phyloP scores from a whole-genome alignment of 2,113 vertebrate genomes.

The Crotophaga sulcirostris region DNA sequence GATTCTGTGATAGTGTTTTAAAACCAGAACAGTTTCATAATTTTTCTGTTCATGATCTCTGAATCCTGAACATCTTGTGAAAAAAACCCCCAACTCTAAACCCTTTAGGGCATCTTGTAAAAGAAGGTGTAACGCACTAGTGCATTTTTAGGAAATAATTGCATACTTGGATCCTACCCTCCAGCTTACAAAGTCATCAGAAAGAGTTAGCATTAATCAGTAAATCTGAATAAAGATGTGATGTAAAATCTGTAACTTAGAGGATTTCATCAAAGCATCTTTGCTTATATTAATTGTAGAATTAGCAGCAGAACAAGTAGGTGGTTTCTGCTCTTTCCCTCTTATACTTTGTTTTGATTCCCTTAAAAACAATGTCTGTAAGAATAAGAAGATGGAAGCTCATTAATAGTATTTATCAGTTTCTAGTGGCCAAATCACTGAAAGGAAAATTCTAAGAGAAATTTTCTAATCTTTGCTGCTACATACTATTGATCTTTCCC shows the following conservation, averaged over 20 bases:
- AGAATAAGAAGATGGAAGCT: background rate
- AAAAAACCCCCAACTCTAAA: background rate
- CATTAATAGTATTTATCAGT: background rate
- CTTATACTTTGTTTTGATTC: background rate
- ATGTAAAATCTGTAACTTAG: background rate
- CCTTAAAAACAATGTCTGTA: background rate
- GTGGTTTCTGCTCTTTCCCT: slow-evolving; percentile 15
- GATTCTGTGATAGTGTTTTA: background rate
- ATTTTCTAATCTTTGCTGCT: slow-evolving; percentile 19
- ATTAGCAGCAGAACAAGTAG: background rate
- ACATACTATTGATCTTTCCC: background rate
- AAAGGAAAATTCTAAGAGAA: background rate
- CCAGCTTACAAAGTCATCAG: background rate
- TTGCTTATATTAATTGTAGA: background rate
- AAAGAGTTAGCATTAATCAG: background rate
- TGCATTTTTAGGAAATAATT: background rate
- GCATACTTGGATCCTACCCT: background rate
- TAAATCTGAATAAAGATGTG: background rate
- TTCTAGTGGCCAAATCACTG: background rate
- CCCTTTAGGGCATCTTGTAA: background rate
- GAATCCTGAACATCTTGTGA: background rate
- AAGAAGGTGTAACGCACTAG: background rate
- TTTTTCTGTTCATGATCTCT: background rate
- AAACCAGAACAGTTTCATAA: background rate
- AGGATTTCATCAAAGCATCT: background rate